Evolutionary conservation across 1,140 invertebrate species (phyloP).

Genomic region (Diabrotica virgifera): DNA sequence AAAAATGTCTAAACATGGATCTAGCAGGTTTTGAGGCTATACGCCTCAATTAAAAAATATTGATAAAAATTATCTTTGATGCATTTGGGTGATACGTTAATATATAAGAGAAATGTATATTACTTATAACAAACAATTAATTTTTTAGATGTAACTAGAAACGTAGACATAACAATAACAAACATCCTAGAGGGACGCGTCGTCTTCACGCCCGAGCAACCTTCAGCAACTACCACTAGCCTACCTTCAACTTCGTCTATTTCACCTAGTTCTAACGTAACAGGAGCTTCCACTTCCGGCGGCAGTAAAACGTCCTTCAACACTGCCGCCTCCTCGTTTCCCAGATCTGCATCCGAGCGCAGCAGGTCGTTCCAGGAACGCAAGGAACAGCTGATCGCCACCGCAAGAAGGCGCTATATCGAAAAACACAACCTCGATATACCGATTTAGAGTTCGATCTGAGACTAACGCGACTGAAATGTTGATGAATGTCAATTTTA

Average conservation of each 20-base stretch:
- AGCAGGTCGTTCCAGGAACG: slow-evolving; percentile 70
- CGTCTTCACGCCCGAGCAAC: slow-evolving; percentile 60
- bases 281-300: slow-evolving; percentile 30
- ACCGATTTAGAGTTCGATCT: slow-evolving; percentile 21
- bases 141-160: slow-evolving; percentile 68
- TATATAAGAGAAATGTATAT: no score
- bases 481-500: slow-evolving; percentile 5
- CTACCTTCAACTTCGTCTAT: slow-evolving; percentile 7
- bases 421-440: slow-evolving; percentile 68
- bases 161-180: slow-evolving; percentile 74
- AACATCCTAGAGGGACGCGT: slow-evolving; percentile 77
- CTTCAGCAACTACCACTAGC: not conserved
- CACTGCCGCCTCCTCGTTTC: slow-evolving; percentile 56
- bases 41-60: no score
- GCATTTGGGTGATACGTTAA: no score
- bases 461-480: not conserved
- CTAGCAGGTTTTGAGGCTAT: no score
- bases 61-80: no score
- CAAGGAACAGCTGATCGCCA: slow-evolving; percentile 74
- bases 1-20: no score
- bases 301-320: slow-evolving; percentile 33
- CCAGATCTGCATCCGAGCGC: slow-evolving; percentile 61
- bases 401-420: slow-evolving; percentile 73
- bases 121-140: not conserved
- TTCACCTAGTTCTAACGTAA: slow-evolving; percentile 27